phyloP scores from a whole-genome alignment of 2,797 vertebrate species.

The Peromyscus nudipes region DNA sequence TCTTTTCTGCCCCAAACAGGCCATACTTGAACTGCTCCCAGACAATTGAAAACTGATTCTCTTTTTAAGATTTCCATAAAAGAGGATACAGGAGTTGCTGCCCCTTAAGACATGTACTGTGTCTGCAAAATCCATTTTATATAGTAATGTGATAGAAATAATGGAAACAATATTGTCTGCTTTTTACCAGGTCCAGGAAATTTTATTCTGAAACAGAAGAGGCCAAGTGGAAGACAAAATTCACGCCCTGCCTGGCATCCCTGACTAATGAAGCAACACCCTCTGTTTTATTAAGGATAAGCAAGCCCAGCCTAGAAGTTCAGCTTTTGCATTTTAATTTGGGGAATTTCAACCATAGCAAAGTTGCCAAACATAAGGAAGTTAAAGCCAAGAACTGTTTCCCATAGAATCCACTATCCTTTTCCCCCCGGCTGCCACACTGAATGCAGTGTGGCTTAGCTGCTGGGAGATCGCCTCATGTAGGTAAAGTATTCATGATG shows the following conservation, averaged over 20 bases:
- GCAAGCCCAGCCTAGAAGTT: conserved; percentile 76
- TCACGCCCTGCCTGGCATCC: conserved; percentile 75
- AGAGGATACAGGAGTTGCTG: conserved; percentile 57
- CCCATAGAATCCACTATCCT: conserved; percentile 10
- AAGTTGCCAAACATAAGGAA: conserved; percentile 76
- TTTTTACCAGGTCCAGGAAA: conserved; percentile 39
- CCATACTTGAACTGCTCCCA: conserved; percentile 60
- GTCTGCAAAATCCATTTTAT: conserved; percentile 72
- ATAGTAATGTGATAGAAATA: conserved; percentile 63
- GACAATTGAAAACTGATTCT: conserved; percentile 68
- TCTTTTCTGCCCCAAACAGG: conserved; percentile 12
- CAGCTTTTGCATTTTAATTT: conserved; percentile 82
- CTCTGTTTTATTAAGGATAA: conserved; percentile 85
- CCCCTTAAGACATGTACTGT: conserved; percentile 62
- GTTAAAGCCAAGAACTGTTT: conserved; percentile 61
- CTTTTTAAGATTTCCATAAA: conserved; percentile 77
- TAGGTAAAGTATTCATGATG: conserved; percentile 73
- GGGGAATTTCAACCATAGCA: conserved; percentile 75
- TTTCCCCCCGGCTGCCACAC: conserved; percentile 63
- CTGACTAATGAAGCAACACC: conserved; percentile 84
- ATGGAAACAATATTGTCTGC: neutral
- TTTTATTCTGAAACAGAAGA: conserved; percentile 75
- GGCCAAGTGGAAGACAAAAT: conserved; percentile 83
- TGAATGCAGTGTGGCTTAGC: conserved; percentile 47
- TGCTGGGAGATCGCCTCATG: conserved; percentile 44